These are phyloP conservation scores for Onthophagus taurus DNA, from an alignment of 1,140 invertebrate genomes.

Conservation along the genomic window DNA sequence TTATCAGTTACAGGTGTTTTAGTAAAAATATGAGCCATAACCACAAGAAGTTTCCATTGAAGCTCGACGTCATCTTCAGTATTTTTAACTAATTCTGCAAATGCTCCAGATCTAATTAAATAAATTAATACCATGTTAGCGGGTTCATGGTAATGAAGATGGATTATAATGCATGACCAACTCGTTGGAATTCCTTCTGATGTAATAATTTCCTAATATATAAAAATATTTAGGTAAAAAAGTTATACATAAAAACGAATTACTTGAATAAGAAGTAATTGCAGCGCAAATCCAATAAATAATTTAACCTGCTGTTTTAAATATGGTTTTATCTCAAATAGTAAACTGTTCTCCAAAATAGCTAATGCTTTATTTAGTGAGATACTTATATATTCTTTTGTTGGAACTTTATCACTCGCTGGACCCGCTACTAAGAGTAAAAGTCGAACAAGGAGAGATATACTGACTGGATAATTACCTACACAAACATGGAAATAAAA, in stretches of 20 bases:
- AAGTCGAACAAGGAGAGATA: constrained; percentile 5
- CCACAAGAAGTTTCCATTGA: no score
- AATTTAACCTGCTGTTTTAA: constrained; percentile 8
- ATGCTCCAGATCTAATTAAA: constrained; percentile 6
- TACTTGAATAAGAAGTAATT: constrained; percentile 12
- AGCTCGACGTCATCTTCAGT: constrained; percentile 2
- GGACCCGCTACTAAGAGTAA: constrained; percentile 6
- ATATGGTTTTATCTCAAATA: constrained; percentile 6
- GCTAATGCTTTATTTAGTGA: constrained; percentile 4
- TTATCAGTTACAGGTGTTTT: constrained; percentile 7
- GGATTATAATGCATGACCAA: constrained; percentile 1
- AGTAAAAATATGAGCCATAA: constrained; percentile 2
- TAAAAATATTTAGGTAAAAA: not conserved
- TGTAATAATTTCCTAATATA: constrained; percentile 9
- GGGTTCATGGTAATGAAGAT: constrained; percentile 15
- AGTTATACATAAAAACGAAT: not conserved
- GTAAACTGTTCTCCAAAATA: constrained; percentile 13
- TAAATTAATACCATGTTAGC: constrained; percentile 12
- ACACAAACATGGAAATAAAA: not conserved
- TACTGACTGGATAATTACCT: constrained; percentile 11
- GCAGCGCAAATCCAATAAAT: constrained; percentile 10
- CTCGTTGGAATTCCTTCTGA: not conserved
- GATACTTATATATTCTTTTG: no score
- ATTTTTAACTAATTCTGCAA: constrained; percentile 1
- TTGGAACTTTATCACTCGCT: constrained; percentile 7